These are phyloP conservation scores for Melanophora roralis DNA, from an alignment of 2,888 invertebrate species.

Conservation along the genomic window DNA sequence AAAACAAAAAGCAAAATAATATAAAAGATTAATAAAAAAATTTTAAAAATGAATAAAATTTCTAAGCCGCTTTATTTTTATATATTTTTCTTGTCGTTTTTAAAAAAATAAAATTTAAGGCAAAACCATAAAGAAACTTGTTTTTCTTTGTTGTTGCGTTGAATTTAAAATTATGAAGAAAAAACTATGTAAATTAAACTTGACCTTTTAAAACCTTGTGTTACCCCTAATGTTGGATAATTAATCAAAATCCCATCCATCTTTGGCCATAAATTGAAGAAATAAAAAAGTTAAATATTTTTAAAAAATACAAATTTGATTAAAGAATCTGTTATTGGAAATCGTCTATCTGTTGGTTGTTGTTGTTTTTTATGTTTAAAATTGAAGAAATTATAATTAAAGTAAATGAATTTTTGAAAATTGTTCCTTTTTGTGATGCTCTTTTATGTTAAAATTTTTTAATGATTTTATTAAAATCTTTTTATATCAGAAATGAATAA, in stretches of 20 bases:
- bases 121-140: constrained; percentile 2
- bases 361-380: background rate
- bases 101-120: background rate
- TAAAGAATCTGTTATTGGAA: background rate
- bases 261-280: background rate
- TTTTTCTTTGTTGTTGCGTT: constrained; percentile 1
- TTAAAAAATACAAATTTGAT: background rate
- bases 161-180: background rate
- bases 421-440: constrained; percentile 8
- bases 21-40: background rate
- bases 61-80: background rate
- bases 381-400: constrained; percentile 12
- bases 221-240: constrained; percentile 18
- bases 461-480: background rate
- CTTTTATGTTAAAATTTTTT: constrained; percentile 41
- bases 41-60: background rate
- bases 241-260: constrained; percentile 42
- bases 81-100: background rate
- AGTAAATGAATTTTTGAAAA: constrained; percentile 45
- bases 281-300: no score
- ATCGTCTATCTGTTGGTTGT: no score
- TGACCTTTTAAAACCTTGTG: constrained; percentile 35
- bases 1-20: background rate
- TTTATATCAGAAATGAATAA: background rate
- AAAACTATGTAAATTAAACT: constrained; percentile 19